Evolutionary conservation across 2,888 invertebrate genomes (phyloP).

Genomic region (Hirudinaria manillensis): DNA sequence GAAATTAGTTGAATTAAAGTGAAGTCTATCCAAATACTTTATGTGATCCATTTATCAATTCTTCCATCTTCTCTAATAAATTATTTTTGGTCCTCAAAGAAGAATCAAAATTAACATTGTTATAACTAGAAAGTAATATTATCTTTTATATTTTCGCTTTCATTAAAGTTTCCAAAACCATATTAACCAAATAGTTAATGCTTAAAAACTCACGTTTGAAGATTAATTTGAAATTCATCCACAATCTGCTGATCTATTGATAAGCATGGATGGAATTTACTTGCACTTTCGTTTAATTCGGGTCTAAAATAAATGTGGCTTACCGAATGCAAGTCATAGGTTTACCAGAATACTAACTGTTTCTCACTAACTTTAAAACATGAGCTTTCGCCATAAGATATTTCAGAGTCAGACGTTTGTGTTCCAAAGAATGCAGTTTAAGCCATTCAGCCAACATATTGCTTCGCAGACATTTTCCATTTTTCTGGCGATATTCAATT

Average conservation of each 20-base stretch:
- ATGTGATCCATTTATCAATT: slow-evolving; percentile 32
- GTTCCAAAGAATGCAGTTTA: slow-evolving; percentile 47
- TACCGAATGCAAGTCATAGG: neutral
- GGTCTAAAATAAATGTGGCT: slow-evolving; percentile 32
- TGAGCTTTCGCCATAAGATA: slow-evolving; percentile 49
- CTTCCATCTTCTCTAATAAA: neutral
- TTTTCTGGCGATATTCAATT: no score
- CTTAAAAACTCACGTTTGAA: slow-evolving; percentile 43
- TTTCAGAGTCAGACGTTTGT: slow-evolving; percentile 50
- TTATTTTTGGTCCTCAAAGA: neutral
- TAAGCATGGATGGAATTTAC: slow-evolving; percentile 51
- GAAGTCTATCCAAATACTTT: slow-evolving; percentile 43
- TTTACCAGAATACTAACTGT: neutral
- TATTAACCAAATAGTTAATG: neutral
- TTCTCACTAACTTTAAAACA: slow-evolving; percentile 32
- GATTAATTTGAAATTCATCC: slow-evolving; percentile 54
- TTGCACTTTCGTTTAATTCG: slow-evolving; percentile 45
- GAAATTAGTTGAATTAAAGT: no score
- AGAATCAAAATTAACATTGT: no score
- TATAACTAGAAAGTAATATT: neutral
- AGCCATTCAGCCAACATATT: slow-evolving; percentile 51
- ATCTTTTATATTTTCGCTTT: neutral
- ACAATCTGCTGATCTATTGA: slow-evolving; percentile 53
- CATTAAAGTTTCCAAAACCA: neutral
- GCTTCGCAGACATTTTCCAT: no score